Evolutionary conservation across 2,797 vertebrate genomes (phyloP).

Genomic region (Muscicapa striata): DNA sequence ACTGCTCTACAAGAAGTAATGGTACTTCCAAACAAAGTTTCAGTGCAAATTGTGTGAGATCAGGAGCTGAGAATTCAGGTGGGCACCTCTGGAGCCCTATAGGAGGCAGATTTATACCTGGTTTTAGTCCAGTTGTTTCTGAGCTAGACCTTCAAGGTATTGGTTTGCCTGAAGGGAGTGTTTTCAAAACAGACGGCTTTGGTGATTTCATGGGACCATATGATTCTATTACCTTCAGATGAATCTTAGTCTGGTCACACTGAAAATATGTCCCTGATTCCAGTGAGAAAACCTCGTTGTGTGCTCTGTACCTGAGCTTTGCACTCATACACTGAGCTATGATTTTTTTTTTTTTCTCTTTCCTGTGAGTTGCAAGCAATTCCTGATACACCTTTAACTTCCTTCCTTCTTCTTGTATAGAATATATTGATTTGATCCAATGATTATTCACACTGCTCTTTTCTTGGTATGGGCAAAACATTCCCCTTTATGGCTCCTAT

Average conservation of each 20-base stretch:
- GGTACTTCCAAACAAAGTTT: neutral
- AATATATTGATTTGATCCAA: neutral
- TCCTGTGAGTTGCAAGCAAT: too few relatives aligned
- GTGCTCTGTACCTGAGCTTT: neutral
- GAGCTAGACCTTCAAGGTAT: neutral
- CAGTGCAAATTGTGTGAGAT: neutral
- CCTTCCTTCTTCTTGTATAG: neutral
- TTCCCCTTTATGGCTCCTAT: neutral
- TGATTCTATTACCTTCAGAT: neutral
- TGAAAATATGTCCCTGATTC: neutral
- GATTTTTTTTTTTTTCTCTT: too few relatives aligned
- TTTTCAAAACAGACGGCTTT: neutral
- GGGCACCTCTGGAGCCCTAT: neutral
- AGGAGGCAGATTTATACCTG: neutral
- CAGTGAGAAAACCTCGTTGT: neutral
- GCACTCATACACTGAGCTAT: neutral
- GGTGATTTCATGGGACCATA: neutral
- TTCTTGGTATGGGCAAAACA: neutral
- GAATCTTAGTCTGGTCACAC: neutral
- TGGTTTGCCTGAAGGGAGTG: neutral
- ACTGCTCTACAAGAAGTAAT: accelerated
- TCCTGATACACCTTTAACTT: neutral
- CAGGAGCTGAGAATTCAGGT: neutral
- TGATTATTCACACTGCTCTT: neutral
- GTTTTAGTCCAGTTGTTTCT: neutral